phyloP scores from a whole-genome alignment of 2,888 invertebrate genomes.

The Sthenelais limicola region DNA sequence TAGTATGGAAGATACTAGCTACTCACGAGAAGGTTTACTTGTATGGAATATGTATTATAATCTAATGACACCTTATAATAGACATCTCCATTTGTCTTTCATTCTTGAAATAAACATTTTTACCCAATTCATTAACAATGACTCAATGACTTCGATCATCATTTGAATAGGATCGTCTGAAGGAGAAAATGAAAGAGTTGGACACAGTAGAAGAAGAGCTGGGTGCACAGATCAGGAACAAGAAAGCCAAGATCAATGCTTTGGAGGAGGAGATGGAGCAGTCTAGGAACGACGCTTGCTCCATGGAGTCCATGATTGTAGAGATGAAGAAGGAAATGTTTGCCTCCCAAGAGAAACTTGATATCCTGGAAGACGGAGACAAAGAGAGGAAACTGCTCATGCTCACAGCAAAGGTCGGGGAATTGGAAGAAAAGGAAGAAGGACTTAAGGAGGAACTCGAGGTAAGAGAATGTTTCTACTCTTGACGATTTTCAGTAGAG shows the following conservation, averaged over 20 bases:
- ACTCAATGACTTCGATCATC: too few species aligned
- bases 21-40: too few species aligned
- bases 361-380: slow-evolving; percentile 14
- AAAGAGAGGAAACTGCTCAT: slow-evolving; percentile 13
- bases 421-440: slow-evolving; percentile 20
- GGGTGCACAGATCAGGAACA: background rate
- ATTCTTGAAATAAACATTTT: too few species aligned
- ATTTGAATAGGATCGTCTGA: slow-evolving; percentile 17
- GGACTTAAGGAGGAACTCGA: slow-evolving; percentile 16
- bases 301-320: slow-evolving; percentile 24
- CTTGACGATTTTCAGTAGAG: too few species aligned
- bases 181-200: slow-evolving; percentile 29
- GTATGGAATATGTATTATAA: too few species aligned
- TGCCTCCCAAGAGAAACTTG: slow-evolving; percentile 24
- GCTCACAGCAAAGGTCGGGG: background rate
- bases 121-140: too few species aligned
- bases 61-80: too few species aligned
- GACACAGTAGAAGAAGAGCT: slow-evolving; percentile 31
- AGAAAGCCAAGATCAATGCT: slow-evolving; percentile 9
- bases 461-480: slow-evolving; percentile 7
- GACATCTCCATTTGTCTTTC: too few species aligned
- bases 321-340: slow-evolving; percentile 25
- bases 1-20: too few species aligned
- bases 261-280: slow-evolving; percentile 21
- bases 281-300: background rate